Conservation (phyloP, 2,888 invertebrate genomes). For the Acleris laterana region DNA sequence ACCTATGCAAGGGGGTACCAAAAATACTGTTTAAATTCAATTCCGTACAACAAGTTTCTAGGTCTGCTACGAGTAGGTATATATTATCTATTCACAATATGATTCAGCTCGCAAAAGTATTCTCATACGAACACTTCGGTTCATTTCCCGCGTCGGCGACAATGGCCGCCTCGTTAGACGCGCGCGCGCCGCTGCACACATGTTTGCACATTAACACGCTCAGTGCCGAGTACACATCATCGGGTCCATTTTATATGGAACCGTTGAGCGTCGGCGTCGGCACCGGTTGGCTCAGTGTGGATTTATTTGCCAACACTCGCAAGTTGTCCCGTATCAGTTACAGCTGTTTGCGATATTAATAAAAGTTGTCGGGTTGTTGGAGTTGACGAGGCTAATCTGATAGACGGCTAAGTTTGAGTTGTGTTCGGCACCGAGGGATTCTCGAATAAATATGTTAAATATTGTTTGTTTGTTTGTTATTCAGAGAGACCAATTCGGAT, state of each 20-base stretch:
- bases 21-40: too few species aligned
- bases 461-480: too few species aligned
- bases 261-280: too few species aligned
- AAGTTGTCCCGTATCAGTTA: slow-evolving; percentile 33
- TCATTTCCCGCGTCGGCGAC: slow-evolving; percentile 24
- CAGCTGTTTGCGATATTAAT: slow-evolving; percentile 36
- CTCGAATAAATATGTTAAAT: too few species aligned
- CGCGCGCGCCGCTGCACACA: slow-evolving; percentile 17
- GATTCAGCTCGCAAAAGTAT: neutral
- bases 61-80: too few species aligned
- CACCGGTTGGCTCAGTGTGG: neutral
- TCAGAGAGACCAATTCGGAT: too few species aligned
- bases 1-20: too few species aligned
- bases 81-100: neutral
- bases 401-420: slow-evolving; percentile 1
- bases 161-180: slow-evolving; percentile 31
- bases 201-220: slow-evolving; percentile 20
- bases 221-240: too few species aligned
- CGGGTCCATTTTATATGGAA: too few species aligned
- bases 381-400: neutral
- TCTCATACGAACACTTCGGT: neutral
- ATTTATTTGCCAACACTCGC: slow-evolving; percentile 30
- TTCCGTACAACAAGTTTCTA: too few species aligned
- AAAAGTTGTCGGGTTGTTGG: slow-evolving; percentile 24
- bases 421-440: too few species aligned